phyloP scores from a whole-genome alignment of 2,797 vertebrate species.

The Tarsius wallacei region DNA sequence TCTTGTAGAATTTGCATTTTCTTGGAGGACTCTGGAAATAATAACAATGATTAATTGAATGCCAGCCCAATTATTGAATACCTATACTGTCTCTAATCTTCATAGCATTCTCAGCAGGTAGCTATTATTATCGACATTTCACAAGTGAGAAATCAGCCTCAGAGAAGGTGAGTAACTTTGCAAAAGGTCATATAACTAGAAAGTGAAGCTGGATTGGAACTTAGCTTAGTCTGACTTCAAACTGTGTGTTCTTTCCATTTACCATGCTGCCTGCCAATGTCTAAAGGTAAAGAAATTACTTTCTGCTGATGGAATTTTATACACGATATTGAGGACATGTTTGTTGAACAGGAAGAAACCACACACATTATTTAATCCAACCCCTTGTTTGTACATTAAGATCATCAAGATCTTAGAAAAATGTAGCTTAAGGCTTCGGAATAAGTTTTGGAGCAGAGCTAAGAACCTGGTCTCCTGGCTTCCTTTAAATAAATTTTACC shows the following conservation, averaged over 20 bases:
- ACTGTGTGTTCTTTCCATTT: neutral
- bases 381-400: neutral
- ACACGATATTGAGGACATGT: neutral
- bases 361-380: neutral
- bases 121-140: slow-evolving; percentile 34
- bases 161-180: neutral
- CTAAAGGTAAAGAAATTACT: neutral
- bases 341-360: neutral
- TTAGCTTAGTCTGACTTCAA: slow-evolving; percentile 24
- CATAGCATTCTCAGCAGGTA: neutral
- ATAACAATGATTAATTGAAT: slow-evolving; percentile 45
- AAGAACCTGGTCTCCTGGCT: neutral
- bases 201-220: neutral
- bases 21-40: neutral
- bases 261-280: neutral
- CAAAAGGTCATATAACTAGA: neutral
- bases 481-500: neutral
- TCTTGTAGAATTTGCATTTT: slow-evolving; percentile 51
- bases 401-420: neutral
- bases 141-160: neutral
- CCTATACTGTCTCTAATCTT: neutral
- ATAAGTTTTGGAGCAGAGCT: neutral
- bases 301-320: neutral
- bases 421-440: neutral
- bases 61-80: slow-evolving; percentile 16